phyloP scores from a whole-genome alignment of 2,888 invertebrate species.

The Monochamus alternatus region DNA sequence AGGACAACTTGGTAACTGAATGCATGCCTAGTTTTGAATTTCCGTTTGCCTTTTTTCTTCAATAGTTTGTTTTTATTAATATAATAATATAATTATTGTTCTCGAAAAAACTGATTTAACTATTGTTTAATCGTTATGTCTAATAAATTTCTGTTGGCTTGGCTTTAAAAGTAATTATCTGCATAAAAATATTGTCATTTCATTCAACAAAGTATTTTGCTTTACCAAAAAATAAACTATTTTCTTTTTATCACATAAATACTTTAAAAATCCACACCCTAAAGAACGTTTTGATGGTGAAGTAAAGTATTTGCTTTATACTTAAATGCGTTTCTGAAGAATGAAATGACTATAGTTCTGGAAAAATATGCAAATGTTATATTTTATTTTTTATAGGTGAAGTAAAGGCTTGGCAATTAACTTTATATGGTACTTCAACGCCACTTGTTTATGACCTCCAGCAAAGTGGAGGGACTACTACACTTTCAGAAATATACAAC shows the following conservation, averaged over 20 bases:
- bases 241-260: too few relatives aligned
- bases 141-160: neutral
- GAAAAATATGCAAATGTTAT: neutral
- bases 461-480: slow-evolving; percentile 43
- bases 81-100: too few relatives aligned
- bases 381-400: slow-evolving; percentile 66
- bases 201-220: too few relatives aligned
- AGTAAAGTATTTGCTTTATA: too few relatives aligned
- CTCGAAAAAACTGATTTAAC: neutral
- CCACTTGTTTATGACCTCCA: slow-evolving; percentile 67
- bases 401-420: slow-evolving; percentile 85
- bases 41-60: slow-evolving; percentile 61
- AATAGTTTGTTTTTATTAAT: slow-evolving; percentile 29
- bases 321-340: too few relatives aligned
- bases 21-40: slow-evolving; percentile 50
- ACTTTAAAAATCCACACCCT: too few relatives aligned
- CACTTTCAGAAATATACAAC: slow-evolving; percentile 50
- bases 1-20: slow-evolving; percentile 48
- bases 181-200: too few relatives aligned
- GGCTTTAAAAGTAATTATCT: too few relatives aligned
- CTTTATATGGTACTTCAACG: slow-evolving; percentile 85
- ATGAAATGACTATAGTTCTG: neutral
- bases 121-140: slow-evolving; percentile 25
- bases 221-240: too few relatives aligned
- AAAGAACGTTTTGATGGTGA: too few relatives aligned